phyloP scores from a whole-genome alignment of 2,888 invertebrate genomes.

The Danaus chrysippus region DNA sequence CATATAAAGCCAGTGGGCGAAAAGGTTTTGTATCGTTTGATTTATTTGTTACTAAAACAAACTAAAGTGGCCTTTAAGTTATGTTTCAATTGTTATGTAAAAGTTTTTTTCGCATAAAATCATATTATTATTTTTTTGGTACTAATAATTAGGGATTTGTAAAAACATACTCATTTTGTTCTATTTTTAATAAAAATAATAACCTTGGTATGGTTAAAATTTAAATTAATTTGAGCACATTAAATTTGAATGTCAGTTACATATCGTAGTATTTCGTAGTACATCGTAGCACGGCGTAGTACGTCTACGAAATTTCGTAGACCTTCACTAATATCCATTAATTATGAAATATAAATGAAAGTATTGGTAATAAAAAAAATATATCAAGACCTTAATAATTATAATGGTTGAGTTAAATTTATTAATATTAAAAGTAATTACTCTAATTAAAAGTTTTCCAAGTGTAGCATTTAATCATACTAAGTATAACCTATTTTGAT shows the following conservation, averaged over 20 bases:
- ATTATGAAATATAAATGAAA: no score
- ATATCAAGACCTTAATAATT: no score
- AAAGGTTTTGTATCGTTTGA: conserved; percentile 20
- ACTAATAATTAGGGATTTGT: no score
- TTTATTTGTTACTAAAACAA: conserved; percentile 16
- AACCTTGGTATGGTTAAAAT: no score
- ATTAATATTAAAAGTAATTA: not conserved
- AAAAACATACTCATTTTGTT: no score
- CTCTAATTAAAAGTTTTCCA: conserved; percentile 37
- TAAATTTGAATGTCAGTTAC: no score
- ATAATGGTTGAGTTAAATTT: not conserved
- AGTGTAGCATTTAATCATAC: conserved; percentile 41
- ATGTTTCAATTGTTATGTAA: conserved; percentile 3
- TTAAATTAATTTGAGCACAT: no score
- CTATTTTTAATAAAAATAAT: no score
- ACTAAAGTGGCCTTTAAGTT: not conserved
- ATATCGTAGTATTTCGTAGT: conserved; percentile 33
- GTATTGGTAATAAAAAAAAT: no score
- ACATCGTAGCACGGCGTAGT: conserved; percentile 16
- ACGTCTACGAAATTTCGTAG: conserved; percentile 46
- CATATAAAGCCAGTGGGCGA: conserved; percentile 21
- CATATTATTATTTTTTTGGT: no score
- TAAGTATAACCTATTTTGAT: conserved; percentile 23
- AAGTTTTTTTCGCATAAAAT: not conserved
- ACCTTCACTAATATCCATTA: conserved; percentile 20